Evolutionary conservation across 2,888 invertebrate species (phyloP).

Genomic region (Eupeodes latifasciatus): DNA sequence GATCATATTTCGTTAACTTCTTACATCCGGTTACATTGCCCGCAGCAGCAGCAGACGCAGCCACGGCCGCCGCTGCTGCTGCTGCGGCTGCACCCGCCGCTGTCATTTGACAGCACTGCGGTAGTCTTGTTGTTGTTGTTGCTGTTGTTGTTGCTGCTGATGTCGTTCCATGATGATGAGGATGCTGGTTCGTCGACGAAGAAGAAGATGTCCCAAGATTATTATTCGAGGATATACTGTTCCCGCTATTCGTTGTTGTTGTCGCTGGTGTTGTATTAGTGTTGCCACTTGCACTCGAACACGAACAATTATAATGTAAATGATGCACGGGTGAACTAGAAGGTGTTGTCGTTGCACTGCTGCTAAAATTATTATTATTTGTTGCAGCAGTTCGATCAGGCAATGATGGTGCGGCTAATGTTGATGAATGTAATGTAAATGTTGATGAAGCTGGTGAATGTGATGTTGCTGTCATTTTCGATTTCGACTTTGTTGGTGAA

Average conservation of each 20-base stretch:
- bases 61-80: constrained; percentile 74
- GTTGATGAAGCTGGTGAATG: constrained; percentile 61
- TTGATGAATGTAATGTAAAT: constrained; percentile 65
- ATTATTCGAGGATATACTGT: constrained; percentile 79
- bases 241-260: constrained; percentile 53
- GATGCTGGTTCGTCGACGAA: not conserved
- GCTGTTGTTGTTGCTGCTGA: constrained; percentile 78
- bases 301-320: constrained; percentile 77
- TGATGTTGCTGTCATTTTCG: constrained; percentile 56
- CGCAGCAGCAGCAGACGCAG: constrained; percentile 72
- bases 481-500: constrained; percentile 68
- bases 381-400: constrained; percentile 74
- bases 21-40: constrained; percentile 79
- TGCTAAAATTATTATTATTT: constrained; percentile 57
- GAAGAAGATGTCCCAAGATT: constrained; percentile 79
- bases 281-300: constrained; percentile 67
- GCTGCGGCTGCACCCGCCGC: constrained; percentile 76
- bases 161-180: constrained; percentile 79
- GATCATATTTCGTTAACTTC: constrained; percentile 83
- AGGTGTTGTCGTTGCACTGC: constrained; percentile 73
- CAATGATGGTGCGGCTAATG: constrained; percentile 75
- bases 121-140: constrained; percentile 79
- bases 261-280: constrained; percentile 38
- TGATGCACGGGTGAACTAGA: constrained; percentile 75
- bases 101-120: constrained; percentile 81